Evolutionary conservation across 2,888 invertebrate genomes (phyloP).

Genomic region (Anorthoa munda): DNA sequence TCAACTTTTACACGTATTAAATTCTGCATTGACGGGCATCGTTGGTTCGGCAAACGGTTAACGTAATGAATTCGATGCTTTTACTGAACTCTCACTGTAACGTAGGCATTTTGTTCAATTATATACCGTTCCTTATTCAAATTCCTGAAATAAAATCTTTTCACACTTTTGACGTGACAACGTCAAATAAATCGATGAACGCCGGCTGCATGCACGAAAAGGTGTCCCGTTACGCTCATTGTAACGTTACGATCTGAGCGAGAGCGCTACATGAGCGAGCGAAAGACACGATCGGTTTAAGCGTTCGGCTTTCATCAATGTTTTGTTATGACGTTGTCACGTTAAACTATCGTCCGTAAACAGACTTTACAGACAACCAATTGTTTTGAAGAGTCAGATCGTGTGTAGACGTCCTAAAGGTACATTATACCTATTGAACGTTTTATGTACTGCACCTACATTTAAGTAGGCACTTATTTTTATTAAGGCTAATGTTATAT

Average conservation of each 20-base stretch:
- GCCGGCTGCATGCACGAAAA: too few relatives aligned
- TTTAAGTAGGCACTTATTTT: slow-evolving; percentile 64
- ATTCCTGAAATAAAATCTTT: background rate
- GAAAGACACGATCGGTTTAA: too few relatives aligned
- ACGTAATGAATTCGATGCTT: background rate
- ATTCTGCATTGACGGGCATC: slow-evolving; percentile 1
- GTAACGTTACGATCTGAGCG: too few relatives aligned
- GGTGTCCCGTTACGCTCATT: too few relatives aligned
- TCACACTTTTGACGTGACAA: too few relatives aligned
- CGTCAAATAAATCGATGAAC: too few relatives aligned
- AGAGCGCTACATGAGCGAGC: too few relatives aligned
- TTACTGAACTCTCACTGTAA: background rate
- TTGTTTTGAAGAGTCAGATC: background rate
- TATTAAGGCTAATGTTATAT: slow-evolving; percentile 63
- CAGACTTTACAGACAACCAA: too few relatives aligned
- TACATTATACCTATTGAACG: slow-evolving; percentile 47
- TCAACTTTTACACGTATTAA: slow-evolving; percentile 6
- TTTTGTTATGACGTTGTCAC: too few relatives aligned
- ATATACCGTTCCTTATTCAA: too few relatives aligned
- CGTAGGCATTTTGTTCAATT: background rate
- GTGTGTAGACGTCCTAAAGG: slow-evolving; percentile 10
- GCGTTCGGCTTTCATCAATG: too few relatives aligned
- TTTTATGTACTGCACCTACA: slow-evolving; percentile 58
- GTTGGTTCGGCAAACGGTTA: background rate
- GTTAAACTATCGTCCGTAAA: too few relatives aligned